Evolutionary conservation across 92 coral and sea anemone genomes (phyloP), one percentile per base, ranked within the genome.

Genomic region (Chrysogorgia sp.): DNA sequence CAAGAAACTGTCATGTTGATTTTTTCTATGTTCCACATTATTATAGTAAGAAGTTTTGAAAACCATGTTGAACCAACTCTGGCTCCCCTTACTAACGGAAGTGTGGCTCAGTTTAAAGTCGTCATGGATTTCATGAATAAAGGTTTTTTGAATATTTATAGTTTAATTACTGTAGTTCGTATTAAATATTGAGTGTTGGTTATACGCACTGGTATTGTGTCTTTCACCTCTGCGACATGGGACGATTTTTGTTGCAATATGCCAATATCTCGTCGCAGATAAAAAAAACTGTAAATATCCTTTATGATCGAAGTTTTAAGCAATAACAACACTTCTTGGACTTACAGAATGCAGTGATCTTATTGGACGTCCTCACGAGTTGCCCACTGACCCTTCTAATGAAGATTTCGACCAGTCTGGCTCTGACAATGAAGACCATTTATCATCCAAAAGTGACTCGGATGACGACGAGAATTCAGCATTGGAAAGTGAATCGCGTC

Each of bases 61-160:
- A 37, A 37, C 2, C 53, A 67, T 9, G 74, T 26, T 64, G 25
- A 7, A 17, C 21, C 79, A 2, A 32, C 71, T 2, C 1, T 10
- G 2, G 37, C 23, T 49, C 65, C 65, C 20, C 35, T 72, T 15
- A 49, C 64, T 1, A 52, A 72, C 22, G 59, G 20, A 23, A 56
- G 64, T 56, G 20, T 53, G n/a, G 43, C 28, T 10, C 32, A 34
- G 21, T 72, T 72, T 34, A 52, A 37, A 50, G 22, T 28, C 0
- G 21, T 72, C 33, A 72, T 72, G 79, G 59, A 69, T 23, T 69
- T 69, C 37, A 69, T 69, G 61, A 26, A 69, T 10, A 10, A 19
- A 69, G 76, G 76, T 69, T 1, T 17, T 9, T 0, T 20, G 24
- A 20, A 23, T 0, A 8, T 30, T 58, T 24, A 58, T 59, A 17